Evolutionary conservation across 2,888 invertebrate genomes (phyloP), one percentile per base, ranked within the genome.

Genomic region (Carabus problematicus): DNA sequence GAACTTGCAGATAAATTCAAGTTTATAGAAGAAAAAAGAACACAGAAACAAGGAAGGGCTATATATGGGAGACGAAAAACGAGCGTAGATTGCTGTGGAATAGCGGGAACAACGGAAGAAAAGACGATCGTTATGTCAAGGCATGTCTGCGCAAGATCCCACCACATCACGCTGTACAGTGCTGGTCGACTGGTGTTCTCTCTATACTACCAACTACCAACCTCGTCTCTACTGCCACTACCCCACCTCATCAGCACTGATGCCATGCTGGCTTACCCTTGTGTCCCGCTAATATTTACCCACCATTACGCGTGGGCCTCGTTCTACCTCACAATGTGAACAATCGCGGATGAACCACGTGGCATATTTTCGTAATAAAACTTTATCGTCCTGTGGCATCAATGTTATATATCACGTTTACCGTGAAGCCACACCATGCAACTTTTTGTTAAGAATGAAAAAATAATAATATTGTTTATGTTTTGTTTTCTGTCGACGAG

Each of bases 71-170:
- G 29, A 29, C 3, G 29, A 29, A 29, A 29, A 29, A 29, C 29
- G 29, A 29, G 29, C 29, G 29, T 29, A 6, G 29, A 29, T 29
- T 14, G 6, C 14, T 59, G 9, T 4, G 12, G 18, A 6, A 39
- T 7, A 14, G n/a, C 45, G 14, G n/a, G 7, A 45, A 45, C 45
- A 45, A 45, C 14, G 16, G 64, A 55, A 64, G 58, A 59, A 64
- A 66, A 66, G 66, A 66, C 66, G 66, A 66, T 66, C 66, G 66
- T 66, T 66, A 66, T 49, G 59, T 59, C 49, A 52, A 47, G 58
- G n/a, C 43, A 19, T 9, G 42, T 41, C 56, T 64, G 64, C 64
- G 64, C 64, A 64, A 18, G 29, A 64, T 54, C 54, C 64, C 45
- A 43, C 29, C 49, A 8, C 11, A 16, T 49, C 16, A n/a, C n/a